Conservation (phyloP, 1,140 invertebrate genomes). For the Harlomillsia oculata region DNA sequence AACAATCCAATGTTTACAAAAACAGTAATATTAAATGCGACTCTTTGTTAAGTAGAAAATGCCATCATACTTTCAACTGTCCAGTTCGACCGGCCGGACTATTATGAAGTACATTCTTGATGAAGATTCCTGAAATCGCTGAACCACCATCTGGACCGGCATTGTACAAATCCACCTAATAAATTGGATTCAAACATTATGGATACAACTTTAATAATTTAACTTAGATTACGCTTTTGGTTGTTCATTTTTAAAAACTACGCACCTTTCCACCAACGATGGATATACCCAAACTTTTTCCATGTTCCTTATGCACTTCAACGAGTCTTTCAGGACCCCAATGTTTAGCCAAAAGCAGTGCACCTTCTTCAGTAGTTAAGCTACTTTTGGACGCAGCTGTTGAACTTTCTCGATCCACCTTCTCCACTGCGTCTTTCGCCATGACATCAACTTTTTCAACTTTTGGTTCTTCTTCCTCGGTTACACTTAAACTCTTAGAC, state of each 20-base stretch:
- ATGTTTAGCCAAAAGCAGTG: conserved; percentile 57
- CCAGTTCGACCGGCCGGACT: conserved; percentile 88
- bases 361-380: conserved; percentile 13
- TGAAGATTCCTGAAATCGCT: conserved; percentile 85
- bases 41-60: not conserved
- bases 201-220: too few relatives aligned
- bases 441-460: too few relatives aligned
- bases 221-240: too few relatives aligned
- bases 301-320: conserved; percentile 58
- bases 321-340: conserved; percentile 74
- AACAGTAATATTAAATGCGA: not conserved
- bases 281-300: conserved; percentile 78
- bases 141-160: conserved; percentile 41
- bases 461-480: not conserved
- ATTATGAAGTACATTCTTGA: conserved; percentile 88
- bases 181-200: too few relatives aligned
- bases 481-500: not conserved
- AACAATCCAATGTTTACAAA: too few relatives aligned
- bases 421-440: too few relatives aligned
- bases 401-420: too few relatives aligned
- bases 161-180: conserved; percentile 52
- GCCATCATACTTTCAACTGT: conserved; percentile 61
- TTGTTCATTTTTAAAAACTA: conserved; percentile 33
- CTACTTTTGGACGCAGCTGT: conserved; percentile 10
- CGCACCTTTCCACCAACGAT: conserved; percentile 85